phyloP scores from a whole-genome alignment of 2,888 invertebrate genomes.

The Epinotia ramella region DNA sequence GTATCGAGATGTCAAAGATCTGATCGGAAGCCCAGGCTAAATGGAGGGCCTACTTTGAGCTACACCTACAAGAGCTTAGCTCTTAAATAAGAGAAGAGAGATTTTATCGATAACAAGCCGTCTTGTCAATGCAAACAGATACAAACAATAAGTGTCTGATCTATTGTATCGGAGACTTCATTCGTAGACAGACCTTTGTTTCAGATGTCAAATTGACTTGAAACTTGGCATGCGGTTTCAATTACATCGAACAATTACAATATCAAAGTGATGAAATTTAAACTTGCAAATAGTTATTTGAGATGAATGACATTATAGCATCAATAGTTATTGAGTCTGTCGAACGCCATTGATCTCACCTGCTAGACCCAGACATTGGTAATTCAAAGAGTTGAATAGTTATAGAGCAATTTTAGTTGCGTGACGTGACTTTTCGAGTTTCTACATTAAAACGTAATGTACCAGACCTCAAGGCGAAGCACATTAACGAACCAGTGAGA shows the following conservation, averaged over 20 bases:
- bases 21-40: no score
- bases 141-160: not conserved
- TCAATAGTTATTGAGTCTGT: not conserved
- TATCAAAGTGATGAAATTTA: not conserved
- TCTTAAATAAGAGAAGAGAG: no score
- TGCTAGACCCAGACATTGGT: not conserved
- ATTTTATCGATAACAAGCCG: no score
- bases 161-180: not conserved
- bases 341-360: constrained; percentile 6
- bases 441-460: not conserved
- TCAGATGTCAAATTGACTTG: not conserved
- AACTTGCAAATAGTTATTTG: not conserved
- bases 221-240: constrained; percentile 11
- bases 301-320: no score
- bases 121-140: not conserved
- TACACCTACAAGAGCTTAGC: no score
- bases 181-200: not conserved
- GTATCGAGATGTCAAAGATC: no score
- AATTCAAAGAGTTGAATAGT: constrained; percentile 3
- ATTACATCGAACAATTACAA: constrained; percentile 12
- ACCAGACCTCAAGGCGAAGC: no score
- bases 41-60: no score
- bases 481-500: no score
- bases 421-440: constrained; percentile 3
- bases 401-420: not conserved